phyloP scores from a whole-genome alignment of 2,888 invertebrate species.

The Nymphalis c-album region DNA sequence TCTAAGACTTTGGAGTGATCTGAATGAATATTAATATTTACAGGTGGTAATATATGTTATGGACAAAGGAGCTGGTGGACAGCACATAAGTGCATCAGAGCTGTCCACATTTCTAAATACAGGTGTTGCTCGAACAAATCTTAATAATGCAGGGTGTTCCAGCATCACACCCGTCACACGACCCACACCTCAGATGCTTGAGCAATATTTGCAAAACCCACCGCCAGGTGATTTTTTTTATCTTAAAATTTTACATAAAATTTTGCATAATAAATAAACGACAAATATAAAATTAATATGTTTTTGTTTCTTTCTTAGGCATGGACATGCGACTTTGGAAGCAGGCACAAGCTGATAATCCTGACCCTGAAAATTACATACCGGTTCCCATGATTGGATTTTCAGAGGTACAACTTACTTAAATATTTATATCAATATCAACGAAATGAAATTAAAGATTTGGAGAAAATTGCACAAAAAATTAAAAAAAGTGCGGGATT shows the following conservation, averaged over 20 bases:
- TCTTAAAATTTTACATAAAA: not conserved
- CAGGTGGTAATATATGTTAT: conserved; percentile 70
- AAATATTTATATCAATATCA: not conserved
- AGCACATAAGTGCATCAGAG: conserved; percentile 87
- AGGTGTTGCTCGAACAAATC: conserved; percentile 85
- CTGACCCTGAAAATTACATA: conserved; percentile 92
- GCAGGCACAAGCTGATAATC: conserved; percentile 97
- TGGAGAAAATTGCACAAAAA: no score
- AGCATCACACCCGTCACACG: conserved; percentile 87
- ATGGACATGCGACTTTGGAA: conserved; percentile 97
- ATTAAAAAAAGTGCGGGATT: no score
- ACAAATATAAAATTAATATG: not conserved
- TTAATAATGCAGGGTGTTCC: conserved; percentile 86
- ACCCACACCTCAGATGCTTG: conserved; percentile 89
- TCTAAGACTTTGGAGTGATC: not conserved
- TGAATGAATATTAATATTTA: not conserved
- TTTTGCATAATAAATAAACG: no score
- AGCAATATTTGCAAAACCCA: conserved; percentile 94
- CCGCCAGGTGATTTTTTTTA: conserved; percentile 83
- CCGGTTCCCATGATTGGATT: conserved; percentile 98
- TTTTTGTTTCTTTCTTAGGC: conserved; percentile 71
- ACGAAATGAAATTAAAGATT: no score
- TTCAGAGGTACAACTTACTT: conserved; percentile 74
- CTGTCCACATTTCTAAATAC: conserved; percentile 86
- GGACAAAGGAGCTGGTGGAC: conserved; percentile 80